Evolutionary conservation across 2,888 invertebrate genomes (phyloP), one percentile per base, ranked within the genome.

Genomic region (Chydorus sphaericus): DNA sequence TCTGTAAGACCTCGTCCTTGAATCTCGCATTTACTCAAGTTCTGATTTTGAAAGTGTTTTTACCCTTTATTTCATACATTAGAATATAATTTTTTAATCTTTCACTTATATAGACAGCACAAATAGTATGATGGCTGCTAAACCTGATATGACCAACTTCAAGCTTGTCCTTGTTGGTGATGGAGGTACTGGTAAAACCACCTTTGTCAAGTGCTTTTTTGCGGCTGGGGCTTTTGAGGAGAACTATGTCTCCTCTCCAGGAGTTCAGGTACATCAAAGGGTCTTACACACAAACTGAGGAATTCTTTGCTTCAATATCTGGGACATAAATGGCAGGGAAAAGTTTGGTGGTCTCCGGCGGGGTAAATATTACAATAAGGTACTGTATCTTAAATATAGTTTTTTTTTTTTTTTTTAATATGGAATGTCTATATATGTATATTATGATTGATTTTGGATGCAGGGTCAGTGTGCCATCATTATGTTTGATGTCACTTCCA

Each of bases 161-260:
- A 91, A 97, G 78, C 88, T 96, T 70, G 96, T 98, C 62, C 77
- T 98, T 59, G 96, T 99, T 44, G 98, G 98, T 50, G 98, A 99
- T 72, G 98, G 98, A 67, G 98, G 98, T 73, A 97, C 96, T 62
- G 98, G 98, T 31, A 99, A 98, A 76, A 99, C 98, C 5, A 98
- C 98, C 48, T 99, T 99, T 69, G 97, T 99, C 44, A 99, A 98
- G 75, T 82, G 98, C 61, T 98, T 99, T 74, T 82, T 96, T 73
- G 98, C 98, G 73, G 98, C 98, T 66, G 98, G 98, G 71, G 98
- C 98, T 76, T 99, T 99, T 71, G 98, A 99, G 74, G 98, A 98
- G 76, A 92, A 93, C 76, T 99, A 99, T 70, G 97, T 98, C 61
- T 98, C 98, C 48, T 99, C 98, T 36, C 77, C n/a, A 55, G 98